These are phyloP conservation scores for Troilus luridus DNA, from an alignment of 2,888 invertebrate species.

Conservation along the genomic window DNA sequence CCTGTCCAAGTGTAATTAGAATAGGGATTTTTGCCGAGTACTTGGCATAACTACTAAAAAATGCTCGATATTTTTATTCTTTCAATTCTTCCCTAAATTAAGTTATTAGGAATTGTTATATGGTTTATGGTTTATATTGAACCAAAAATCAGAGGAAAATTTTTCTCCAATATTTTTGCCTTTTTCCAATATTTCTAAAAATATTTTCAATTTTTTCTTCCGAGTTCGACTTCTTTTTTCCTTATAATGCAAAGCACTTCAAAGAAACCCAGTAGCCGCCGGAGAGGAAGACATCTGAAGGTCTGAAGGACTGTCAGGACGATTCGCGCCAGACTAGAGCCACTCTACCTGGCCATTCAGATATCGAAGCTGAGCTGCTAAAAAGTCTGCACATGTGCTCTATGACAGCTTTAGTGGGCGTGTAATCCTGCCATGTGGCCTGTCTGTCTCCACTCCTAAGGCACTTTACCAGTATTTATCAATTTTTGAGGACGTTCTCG, in stretches of 20 bases:
- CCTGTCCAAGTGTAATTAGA: too few relatives aligned
- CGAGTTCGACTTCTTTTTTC: not conserved
- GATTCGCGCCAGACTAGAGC: not conserved
- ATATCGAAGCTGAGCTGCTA: not conserved
- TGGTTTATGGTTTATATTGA: too few relatives aligned
- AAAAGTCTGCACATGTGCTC: conserved; percentile 14
- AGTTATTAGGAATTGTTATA: too few relatives aligned
- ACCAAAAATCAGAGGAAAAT: too few relatives aligned
- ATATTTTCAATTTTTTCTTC: not conserved
- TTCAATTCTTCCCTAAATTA: too few relatives aligned
- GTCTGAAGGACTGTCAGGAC: not conserved
- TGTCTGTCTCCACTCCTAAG: not conserved
- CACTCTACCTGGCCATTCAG: conserved; percentile 8
- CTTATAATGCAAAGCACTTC: not conserved
- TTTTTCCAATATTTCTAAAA: too few relatives aligned
- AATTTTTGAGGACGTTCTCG: not conserved
- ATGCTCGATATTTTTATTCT: too few relatives aligned
- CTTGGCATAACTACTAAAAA: too few relatives aligned
- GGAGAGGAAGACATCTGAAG: not conserved
- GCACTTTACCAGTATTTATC: conserved; percentile 3
- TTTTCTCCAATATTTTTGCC: too few relatives aligned
- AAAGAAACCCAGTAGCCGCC: not conserved
- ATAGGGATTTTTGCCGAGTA: too few relatives aligned
- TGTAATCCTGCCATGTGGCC: conserved; percentile 47
- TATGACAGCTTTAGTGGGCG: conserved; percentile 53